A percentile compares a stretch with the other conserved stretches of the same genome.
phyloP scores from a whole-genome alignment of 1,140 invertebrate species.

The Bemisia tabaci region DNA sequence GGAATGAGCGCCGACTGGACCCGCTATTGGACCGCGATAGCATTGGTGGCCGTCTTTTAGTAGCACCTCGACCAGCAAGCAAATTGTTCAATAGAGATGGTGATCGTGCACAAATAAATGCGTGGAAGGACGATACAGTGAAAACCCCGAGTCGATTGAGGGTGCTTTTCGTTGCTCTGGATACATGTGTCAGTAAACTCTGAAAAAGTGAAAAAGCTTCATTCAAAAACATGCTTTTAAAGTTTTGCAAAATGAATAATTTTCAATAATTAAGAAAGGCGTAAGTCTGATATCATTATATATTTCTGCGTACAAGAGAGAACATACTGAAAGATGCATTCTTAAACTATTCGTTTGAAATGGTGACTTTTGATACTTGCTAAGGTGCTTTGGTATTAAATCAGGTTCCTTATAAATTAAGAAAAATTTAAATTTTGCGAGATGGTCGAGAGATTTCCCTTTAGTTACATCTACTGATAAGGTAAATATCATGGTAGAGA shows the following conservation, averaged over 20 bases:
- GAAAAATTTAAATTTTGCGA: too few relatives aligned
- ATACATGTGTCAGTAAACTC: constrained; percentile 90
- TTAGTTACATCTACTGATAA: too few relatives aligned
- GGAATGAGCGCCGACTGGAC: constrained; percentile 62
- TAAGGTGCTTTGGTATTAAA: too few relatives aligned
- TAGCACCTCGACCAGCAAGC: constrained; percentile 75
- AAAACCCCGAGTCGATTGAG: constrained; percentile 92
- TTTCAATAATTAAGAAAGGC: background rate
- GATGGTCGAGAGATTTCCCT: too few relatives aligned
- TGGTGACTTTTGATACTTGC: too few relatives aligned
- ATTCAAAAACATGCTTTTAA: background rate
- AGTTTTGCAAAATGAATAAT: background rate
- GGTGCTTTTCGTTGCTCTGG: constrained; percentile 84
- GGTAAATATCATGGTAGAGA: too few relatives aligned
- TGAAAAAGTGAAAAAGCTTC: constrained; percentile 32
- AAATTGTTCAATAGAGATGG: constrained; percentile 85
- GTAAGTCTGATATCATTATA: too few relatives aligned
- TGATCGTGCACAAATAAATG: constrained; percentile 89
- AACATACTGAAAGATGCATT: too few relatives aligned
- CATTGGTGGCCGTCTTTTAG: constrained; percentile 70
- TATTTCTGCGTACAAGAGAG: too few relatives aligned
- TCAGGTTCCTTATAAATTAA: too few relatives aligned
- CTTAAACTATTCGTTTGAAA: too few relatives aligned
- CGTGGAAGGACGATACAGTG: constrained; percentile 95
- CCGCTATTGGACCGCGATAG: constrained; percentile 78